A percentile compares a stretch with the other conserved stretches of the same genome.
These are phyloP conservation scores for Dipodomys merriami DNA, from an alignment of 2,113 vertebrate species.

Conservation along the genomic window DNA sequence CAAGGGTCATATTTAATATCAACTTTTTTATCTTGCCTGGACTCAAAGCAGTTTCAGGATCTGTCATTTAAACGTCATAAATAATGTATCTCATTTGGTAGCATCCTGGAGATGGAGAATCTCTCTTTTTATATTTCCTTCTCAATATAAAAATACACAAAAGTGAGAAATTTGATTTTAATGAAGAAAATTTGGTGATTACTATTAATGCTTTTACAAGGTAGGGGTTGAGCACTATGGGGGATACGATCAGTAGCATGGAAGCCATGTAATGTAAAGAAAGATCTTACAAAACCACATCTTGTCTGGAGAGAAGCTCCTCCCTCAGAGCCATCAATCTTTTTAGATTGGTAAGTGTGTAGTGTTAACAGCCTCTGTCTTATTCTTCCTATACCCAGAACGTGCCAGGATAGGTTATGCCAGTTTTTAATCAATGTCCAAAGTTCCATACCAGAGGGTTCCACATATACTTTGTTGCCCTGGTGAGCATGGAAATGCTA, in stretches of 20 bases:
- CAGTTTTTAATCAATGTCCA: constrained; percentile 74
- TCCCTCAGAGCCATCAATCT: constrained; percentile 60
- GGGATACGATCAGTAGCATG: neutral
- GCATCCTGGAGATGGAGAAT: neutral
- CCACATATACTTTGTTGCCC: constrained; percentile 61
- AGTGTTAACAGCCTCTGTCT: constrained; percentile 50
- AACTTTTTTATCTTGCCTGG: constrained; percentile 51
- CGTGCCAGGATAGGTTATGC: constrained; percentile 72
- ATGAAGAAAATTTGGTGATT: neutral
- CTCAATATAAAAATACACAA: constrained; percentile 1
- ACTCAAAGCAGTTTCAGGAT: constrained; percentile 59
- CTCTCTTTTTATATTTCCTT: constrained; percentile 15
- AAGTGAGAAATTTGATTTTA: neutral
- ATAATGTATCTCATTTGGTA: constrained; percentile 2
- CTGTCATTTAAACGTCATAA: constrained; percentile 58
- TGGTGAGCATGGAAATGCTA: constrained; percentile 69
- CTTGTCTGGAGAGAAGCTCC: neutral
- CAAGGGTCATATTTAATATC: constrained; percentile 68
- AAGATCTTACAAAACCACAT: constrained; percentile 55
- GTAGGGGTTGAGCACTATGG: neutral
- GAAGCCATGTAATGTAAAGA: neutral
- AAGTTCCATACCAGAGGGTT: constrained; percentile 69
- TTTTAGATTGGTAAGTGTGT: constrained; percentile 47
- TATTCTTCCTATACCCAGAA: constrained; percentile 67
- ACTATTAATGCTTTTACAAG: constrained; percentile 44